These are phyloP conservation scores for Danio aesculapii DNA, from an alignment of 2,797 vertebrate genomes.

Conservation along the genomic window DNA sequence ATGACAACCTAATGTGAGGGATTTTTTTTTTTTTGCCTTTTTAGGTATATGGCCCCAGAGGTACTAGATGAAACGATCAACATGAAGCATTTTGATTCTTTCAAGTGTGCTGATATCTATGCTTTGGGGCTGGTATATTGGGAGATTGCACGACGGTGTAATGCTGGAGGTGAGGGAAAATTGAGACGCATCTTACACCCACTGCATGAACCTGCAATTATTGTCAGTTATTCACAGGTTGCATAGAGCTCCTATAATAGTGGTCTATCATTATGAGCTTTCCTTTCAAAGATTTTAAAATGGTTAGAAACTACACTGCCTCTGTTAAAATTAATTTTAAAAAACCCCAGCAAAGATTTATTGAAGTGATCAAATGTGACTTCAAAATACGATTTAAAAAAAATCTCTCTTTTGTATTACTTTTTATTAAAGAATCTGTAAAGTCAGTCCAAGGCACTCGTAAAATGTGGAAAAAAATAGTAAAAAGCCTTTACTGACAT, in stretches of 20 bases:
- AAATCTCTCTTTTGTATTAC: too few species aligned
- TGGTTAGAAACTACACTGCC: neutral
- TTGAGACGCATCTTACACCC: neutral
- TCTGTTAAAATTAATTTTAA: too few species aligned
- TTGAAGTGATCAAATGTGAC: too few species aligned
- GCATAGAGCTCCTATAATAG: neutral
- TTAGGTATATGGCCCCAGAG: slow-evolving; percentile 98
- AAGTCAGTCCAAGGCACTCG: too few species aligned
- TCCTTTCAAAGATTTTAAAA: neutral
- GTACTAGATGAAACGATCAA: slow-evolving; percentile 99
- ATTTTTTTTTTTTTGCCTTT: neutral
- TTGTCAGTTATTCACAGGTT: neutral
- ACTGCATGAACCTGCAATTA: neutral
- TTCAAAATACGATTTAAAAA: too few species aligned
- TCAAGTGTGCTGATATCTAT: slow-evolving; percentile 98
- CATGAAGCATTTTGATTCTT: slow-evolving; percentile 99
- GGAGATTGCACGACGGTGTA: slow-evolving; percentile 96
- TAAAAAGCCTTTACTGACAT: too few species aligned
- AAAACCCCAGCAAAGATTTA: too few species aligned
- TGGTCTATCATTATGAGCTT: neutral
- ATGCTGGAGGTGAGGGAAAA: slow-evolving; percentile 85
- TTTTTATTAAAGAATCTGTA: too few species aligned
- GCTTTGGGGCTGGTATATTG: slow-evolving; percentile 96
- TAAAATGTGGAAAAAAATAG: too few species aligned
- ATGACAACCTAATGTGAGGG: slow-evolving; percentile 4